A percentile compares a stretch with the other conserved stretches of the same genome.
Evolutionary conservation across 2,888 invertebrate genomes (phyloP).

Genomic region (Ecdyonurus torrentis): DNA sequence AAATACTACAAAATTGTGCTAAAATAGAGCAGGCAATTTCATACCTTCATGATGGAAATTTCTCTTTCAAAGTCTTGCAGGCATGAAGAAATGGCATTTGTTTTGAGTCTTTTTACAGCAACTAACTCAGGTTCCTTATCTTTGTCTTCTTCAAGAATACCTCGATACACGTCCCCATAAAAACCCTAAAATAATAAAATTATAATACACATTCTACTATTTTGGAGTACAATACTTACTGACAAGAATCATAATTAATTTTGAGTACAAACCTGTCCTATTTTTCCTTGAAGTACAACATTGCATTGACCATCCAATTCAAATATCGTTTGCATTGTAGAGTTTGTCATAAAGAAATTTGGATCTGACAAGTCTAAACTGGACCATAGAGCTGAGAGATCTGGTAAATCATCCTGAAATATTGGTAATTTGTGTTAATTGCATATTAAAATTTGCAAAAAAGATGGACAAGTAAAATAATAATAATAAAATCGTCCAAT

Average conservation of each 20-base stretch:
- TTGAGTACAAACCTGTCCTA: conserved; percentile 33
- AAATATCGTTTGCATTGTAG: conserved; percentile 35
- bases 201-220: neutral
- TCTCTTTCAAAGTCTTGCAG: conserved; percentile 67
- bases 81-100: conserved; percentile 26
- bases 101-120: conserved; percentile 49
- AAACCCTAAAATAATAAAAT: conserved; percentile 42
- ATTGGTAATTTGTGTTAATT: too few species aligned
- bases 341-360: conserved; percentile 16
- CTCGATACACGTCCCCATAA: conserved; percentile 73
- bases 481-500: neutral
- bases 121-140: conserved; percentile 35
- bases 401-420: conserved; percentile 15
- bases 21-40: neutral
- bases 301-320: conserved; percentile 39
- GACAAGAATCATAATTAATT: neutral
- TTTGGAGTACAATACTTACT: neutral
- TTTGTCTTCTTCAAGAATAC: conserved; percentile 37
- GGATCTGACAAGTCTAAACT: conserved; percentile 24
- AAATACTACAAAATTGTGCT: too few species aligned
- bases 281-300: conserved; percentile 39
- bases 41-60: conserved; percentile 73
- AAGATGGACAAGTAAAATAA: neutral
- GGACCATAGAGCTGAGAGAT: conserved; percentile 24
- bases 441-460: too few species aligned